phyloP scores from a whole-genome alignment of 92 coral and sea anemone genomes.

The Blastomussa wellsi region DNA sequence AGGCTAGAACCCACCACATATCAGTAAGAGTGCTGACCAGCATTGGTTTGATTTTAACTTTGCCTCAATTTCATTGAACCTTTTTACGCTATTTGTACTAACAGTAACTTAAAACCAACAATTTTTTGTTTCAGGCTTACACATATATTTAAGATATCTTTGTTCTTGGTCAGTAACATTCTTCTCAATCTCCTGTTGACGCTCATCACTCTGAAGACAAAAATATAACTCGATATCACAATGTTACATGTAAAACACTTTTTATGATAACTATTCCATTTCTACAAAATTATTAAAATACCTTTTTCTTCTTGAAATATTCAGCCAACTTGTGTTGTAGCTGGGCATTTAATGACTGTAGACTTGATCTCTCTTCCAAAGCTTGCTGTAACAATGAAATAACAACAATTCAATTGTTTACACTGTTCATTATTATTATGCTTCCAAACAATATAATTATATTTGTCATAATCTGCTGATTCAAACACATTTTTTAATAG shows the following conservation, averaged over 20 bases:
- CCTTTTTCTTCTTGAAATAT: constrained; percentile 97
- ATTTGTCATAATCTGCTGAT: no score
- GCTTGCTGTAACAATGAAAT: constrained; percentile 72
- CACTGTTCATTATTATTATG: not conserved
- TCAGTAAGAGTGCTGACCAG: no score
- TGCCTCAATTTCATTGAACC: not conserved
- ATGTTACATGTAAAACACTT: not conserved
- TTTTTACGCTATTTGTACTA: no score
- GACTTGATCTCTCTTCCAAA: constrained; percentile 85
- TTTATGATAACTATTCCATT: not conserved
- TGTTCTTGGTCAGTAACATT: constrained; percentile 98
- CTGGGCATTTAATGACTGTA: constrained; percentile 92
- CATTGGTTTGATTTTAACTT: not conserved
- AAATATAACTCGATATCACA: no score
- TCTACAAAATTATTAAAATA: constrained; percentile 21
- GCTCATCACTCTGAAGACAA: constrained; percentile 86
- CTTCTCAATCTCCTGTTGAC: constrained; percentile 98
- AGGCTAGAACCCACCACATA: no score
- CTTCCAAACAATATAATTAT: no score
- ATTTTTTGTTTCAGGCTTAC: constrained; percentile 46
- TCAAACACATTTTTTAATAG: no score
- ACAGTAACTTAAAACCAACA: not conserved
- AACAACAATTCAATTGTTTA: no score
- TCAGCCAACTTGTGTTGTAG: constrained; percentile 96
- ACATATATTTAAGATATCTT: constrained; percentile 95